Conservation (phyloP, 1,140 invertebrate genomes). For the Zaprionus tsacasi region DNA sequence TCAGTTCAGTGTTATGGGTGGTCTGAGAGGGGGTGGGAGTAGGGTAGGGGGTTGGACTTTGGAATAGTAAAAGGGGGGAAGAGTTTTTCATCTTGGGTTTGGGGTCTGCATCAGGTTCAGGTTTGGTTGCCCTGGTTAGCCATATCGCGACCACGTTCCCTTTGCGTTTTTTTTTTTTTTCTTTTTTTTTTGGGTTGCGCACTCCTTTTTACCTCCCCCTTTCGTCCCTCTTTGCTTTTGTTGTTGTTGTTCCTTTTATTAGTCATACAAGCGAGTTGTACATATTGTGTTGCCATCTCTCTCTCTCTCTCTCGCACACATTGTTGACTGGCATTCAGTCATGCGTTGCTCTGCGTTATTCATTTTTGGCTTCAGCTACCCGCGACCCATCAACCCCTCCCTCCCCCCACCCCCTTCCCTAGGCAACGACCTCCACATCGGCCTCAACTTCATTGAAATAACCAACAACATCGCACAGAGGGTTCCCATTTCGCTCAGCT, state of each 20-base stretch:
- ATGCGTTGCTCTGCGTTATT: constrained; percentile 76
- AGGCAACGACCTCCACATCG: constrained; percentile 19
- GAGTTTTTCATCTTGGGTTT: background rate
- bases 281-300: background rate
- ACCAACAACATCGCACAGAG: constrained; percentile 41
- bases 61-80: no score
- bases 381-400: background rate
- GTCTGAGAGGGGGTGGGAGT: constrained; percentile 3
- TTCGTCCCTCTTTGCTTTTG: background rate
- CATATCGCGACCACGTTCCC: constrained; percentile 38
- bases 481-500: constrained; percentile 71
- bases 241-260: constrained; percentile 22
- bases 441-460: constrained; percentile 40
- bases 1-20: constrained; percentile 30
- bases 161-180: background rate
- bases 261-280: constrained; percentile 16
- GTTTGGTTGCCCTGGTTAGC: constrained; percentile 16
- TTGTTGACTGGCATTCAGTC: constrained; percentile 72
- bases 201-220: background rate
- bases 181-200: constrained; percentile 5
- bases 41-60: background rate
- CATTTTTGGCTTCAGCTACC: constrained; percentile 56
- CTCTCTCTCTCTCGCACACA: constrained; percentile 4
- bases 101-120: background rate
- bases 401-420: no score